Evolutionary conservation across 2,797 vertebrate genomes (phyloP).

Genomic region (Champsocephalus esox): DNA sequence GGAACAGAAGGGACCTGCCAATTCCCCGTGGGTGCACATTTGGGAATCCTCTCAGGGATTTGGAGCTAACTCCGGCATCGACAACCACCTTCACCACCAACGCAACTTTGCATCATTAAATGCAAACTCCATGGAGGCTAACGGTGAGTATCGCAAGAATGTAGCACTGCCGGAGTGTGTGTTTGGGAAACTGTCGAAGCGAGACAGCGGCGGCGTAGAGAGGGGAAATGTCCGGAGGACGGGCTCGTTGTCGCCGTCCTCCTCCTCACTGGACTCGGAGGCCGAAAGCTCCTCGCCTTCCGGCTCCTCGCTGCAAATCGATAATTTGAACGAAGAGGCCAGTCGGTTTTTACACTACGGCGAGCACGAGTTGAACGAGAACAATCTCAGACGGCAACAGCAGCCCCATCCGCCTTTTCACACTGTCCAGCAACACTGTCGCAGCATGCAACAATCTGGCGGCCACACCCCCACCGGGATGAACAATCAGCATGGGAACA

Average conservation of each 20-base stretch:
- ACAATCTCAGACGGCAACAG: conserved; percentile 59
- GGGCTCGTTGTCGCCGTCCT: conserved; percentile 87
- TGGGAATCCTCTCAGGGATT: conserved; percentile 95
- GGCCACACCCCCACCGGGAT: conserved; percentile 80
- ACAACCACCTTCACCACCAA: conserved; percentile 78
- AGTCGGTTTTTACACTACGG: conserved; percentile 68
- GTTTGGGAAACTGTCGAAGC: conserved; percentile 69
- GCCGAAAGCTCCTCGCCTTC: conserved; percentile 87
- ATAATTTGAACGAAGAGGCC: conserved; percentile 85
- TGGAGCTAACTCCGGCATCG: conserved; percentile 75
- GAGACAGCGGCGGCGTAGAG: conserved; percentile 60
- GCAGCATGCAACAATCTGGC: conserved; percentile 78
- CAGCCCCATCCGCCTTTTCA: conserved; percentile 54
- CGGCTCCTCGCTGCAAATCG: conserved; percentile 77
- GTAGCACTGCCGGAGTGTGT: conserved; percentile 73
- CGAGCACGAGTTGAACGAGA: conserved; percentile 74
- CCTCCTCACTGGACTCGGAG: conserved; percentile 90
- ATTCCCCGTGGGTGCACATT: conserved; percentile 95
- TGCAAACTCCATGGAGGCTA: conserved; percentile 57
- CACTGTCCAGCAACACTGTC: conserved; percentile 71
- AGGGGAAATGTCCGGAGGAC: conserved; percentile 75
- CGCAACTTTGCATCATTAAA: conserved; percentile 68
- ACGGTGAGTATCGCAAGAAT: conserved; percentile 79
- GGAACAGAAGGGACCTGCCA: conserved; percentile 95
- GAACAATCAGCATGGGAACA: conserved; percentile 69